Evolutionary conservation across 2,888 invertebrate genomes (phyloP).

Genomic region (Calephelis perditalis): DNA sequence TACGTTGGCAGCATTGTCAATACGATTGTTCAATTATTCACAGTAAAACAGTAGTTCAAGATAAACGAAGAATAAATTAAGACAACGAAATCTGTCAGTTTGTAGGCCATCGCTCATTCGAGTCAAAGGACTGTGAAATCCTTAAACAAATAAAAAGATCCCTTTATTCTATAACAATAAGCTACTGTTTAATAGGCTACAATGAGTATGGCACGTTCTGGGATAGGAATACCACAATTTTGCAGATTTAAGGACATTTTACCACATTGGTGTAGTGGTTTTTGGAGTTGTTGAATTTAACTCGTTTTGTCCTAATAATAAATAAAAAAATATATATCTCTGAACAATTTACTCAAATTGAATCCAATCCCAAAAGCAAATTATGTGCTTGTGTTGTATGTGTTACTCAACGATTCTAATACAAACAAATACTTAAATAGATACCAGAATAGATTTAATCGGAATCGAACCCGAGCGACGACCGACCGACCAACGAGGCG

Average conservation of each 20-base stretch:
- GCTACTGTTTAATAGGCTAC: conserved; percentile 47
- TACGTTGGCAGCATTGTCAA: background rate
- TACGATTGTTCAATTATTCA: conserved; percentile 1
- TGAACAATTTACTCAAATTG: too few species aligned
- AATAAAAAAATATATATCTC: too few species aligned
- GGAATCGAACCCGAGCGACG: too few species aligned
- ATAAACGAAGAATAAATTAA: conserved; percentile 3
- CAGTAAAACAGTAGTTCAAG: background rate
- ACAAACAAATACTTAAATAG: too few species aligned
- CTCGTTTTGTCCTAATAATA: too few species aligned
- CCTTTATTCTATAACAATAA: conserved; percentile 39
- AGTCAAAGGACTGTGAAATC: conserved; percentile 24
- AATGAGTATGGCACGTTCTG: conserved; percentile 35
- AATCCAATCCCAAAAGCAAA: too few species aligned
- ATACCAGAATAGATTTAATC: too few species aligned
- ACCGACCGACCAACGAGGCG: too few species aligned
- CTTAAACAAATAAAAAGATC: conserved; percentile 31
- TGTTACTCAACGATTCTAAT: too few species aligned
- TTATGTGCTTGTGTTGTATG: too few species aligned
- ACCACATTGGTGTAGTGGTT: too few species aligned
- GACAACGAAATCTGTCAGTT: conserved; percentile 11
- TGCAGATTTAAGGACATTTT: background rate
- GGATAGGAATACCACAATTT: background rate
- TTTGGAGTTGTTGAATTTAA: too few species aligned
- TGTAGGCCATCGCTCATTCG: conserved; percentile 16